These are phyloP conservation scores for Fulmarus glacialis DNA, from an alignment of 2,113 vertebrate genomes.

Conservation along the genomic window DNA sequence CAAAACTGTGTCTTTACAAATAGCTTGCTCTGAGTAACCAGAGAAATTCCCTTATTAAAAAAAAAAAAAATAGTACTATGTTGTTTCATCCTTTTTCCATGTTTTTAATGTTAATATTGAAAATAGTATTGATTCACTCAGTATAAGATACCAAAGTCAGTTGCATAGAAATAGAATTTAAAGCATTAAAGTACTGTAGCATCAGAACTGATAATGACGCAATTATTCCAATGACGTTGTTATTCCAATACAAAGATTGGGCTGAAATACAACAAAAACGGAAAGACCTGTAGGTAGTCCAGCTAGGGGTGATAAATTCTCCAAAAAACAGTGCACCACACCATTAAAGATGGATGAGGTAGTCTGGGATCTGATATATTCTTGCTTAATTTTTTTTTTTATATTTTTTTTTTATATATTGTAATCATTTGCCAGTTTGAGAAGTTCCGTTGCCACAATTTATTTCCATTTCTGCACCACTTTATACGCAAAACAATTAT, in stretches of 20 bases:
- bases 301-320: neutral
- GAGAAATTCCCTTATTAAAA: neutral
- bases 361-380: neutral
- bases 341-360: neutral
- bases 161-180: neutral
- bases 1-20: neutral
- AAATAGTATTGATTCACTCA: neutral
- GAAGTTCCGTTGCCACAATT: neutral
- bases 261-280: neutral
- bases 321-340: neutral
- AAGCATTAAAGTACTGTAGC: neutral
- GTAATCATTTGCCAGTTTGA: neutral
- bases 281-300: neutral
- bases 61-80: neutral
- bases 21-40: neutral
- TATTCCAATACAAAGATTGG: neutral
- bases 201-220: neutral
- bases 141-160: neutral
- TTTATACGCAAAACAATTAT: neutral
- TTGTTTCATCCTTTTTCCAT: neutral
- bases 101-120: neutral
- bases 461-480: neutral
- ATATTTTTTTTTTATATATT: neutral
- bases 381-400: neutral
- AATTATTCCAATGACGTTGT: neutral